These are phyloP conservation scores for Fulica atra DNA, from an alignment of 2,113 vertebrate species.

Conservation along the genomic window DNA sequence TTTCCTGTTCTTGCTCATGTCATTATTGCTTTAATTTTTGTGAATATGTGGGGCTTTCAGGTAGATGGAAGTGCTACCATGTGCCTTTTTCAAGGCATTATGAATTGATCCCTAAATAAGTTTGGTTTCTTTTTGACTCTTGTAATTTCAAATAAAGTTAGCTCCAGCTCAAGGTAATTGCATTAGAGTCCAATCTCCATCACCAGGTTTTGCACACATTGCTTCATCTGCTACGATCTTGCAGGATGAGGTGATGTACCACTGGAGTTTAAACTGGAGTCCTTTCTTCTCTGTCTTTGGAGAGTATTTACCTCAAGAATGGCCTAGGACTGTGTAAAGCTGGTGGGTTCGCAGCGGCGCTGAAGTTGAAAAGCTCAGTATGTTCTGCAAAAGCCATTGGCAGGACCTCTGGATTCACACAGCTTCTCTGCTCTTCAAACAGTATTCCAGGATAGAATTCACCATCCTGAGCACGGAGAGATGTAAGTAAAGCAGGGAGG, in stretches of 20 bases:
- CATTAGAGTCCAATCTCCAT: neutral
- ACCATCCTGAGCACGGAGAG: neutral
- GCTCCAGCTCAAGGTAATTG: neutral
- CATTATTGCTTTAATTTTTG: neutral
- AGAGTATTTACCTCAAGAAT: neutral
- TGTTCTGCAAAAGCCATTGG: neutral
- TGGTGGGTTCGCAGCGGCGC: neutral
- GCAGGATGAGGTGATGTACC: neutral
- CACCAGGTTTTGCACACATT: neutral
- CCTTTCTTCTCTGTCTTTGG: neutral
- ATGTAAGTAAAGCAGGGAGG: neutral
- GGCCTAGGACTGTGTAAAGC: neutral
- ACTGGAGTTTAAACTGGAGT: neutral
- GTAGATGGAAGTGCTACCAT: neutral
- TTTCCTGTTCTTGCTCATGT: neutral
- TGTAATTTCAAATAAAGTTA: conserved; percentile 10
- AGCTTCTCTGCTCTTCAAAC: neutral
- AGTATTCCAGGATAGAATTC: neutral
- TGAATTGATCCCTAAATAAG: neutral
- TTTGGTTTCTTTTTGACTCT: neutral
- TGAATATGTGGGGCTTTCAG: neutral
- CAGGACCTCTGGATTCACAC: neutral
- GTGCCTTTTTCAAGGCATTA: neutral
- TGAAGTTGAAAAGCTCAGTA: neutral
- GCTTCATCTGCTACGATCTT: neutral